Conservation (phyloP, 1,140 invertebrate genomes). For the Paracyclopina nana region DNA sequence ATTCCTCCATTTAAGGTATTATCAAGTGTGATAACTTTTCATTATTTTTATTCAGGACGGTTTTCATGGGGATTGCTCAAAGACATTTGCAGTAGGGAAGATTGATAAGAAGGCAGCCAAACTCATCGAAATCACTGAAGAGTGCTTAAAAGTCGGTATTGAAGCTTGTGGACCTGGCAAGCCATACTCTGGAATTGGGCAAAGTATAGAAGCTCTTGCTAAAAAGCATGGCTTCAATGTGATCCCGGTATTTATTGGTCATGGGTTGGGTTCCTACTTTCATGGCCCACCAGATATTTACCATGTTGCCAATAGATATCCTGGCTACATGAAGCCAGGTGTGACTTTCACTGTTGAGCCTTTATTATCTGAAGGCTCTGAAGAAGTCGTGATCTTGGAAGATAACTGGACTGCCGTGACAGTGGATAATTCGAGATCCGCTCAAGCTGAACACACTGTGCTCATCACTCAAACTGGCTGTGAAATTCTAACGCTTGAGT, state of each 20-base stretch:
- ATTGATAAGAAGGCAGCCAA: constrained; percentile 39
- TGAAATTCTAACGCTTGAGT: too few species aligned
- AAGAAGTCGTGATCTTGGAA: neutral
- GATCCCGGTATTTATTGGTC: constrained; percentile 59
- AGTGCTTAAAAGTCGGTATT: constrained; percentile 1
- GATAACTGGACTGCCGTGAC: constrained; percentile 57
- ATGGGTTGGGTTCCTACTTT: constrained; percentile 80
- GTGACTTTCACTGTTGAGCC: constrained; percentile 93
- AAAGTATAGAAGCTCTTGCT: constrained; percentile 37
- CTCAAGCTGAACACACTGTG: constrained; percentile 79
- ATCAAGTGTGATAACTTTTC: too few species aligned
- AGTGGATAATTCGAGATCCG: constrained; percentile 49
- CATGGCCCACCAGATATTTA: constrained; percentile 76
- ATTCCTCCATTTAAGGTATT: too few species aligned
- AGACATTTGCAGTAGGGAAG: constrained; percentile 59
- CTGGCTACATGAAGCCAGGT: constrained; percentile 47
- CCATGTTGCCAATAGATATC: constrained; percentile 43
- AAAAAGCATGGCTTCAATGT: constrained; percentile 40
- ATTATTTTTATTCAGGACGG: constrained; percentile 42
- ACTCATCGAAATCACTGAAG: neutral
- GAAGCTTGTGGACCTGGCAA: neutral
- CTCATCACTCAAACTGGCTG: constrained; percentile 41
- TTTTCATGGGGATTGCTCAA: constrained; percentile 79
- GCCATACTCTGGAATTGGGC: neutral
- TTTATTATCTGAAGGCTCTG: constrained; percentile 46